Percentiles rank a stretch among this genome's conserved stretches.
These are phyloP conservation scores for Drosophila subquinaria DNA, from an alignment of 2,888 invertebrate genomes.

Conservation along the genomic window DNA sequence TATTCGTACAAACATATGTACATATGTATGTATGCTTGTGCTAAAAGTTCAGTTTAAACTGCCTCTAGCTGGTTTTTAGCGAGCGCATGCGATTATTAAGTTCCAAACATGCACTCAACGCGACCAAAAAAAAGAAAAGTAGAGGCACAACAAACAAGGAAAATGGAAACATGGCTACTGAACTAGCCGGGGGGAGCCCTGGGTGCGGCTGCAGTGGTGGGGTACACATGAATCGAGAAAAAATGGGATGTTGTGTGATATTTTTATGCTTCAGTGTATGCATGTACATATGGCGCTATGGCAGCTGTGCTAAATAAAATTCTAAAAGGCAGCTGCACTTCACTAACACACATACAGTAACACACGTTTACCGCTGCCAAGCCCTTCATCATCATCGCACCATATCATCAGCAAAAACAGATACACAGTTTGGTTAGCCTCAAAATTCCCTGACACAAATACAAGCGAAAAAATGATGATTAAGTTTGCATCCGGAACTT, in stretches of 20 bases:
- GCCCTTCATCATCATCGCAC: slow-evolving; percentile 25
- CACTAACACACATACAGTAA: slow-evolving; percentile 20
- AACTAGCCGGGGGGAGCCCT: slow-evolving; percentile 15
- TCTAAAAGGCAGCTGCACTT: slow-evolving; percentile 66
- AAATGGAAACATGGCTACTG: slow-evolving; percentile 57
- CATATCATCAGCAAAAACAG: slow-evolving; percentile 28
- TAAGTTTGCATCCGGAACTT: slow-evolving; percentile 21
- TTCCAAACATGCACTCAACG: slow-evolving; percentile 35
- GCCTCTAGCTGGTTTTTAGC: slow-evolving; percentile 70
- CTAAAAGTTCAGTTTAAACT: slow-evolving; percentile 67
- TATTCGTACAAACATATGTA: slow-evolving; percentile 12
- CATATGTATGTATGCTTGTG: slow-evolving; percentile 15
- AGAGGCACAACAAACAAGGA: slow-evolving; percentile 14
- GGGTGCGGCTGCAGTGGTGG: slow-evolving; percentile 9
- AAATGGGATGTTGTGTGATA: slow-evolving; percentile 52
- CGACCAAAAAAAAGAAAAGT: slow-evolving; percentile 42
- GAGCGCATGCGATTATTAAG: slow-evolving; percentile 56
- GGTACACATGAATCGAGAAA: background rate
- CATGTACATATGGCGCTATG: slow-evolving; percentile 23
- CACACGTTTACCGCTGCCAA: slow-evolving; percentile 20
- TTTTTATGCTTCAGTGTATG: slow-evolving; percentile 61
- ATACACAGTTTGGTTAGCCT: slow-evolving; percentile 35
- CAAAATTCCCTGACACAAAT: slow-evolving; percentile 68
- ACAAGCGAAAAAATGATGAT: slow-evolving; percentile 41
- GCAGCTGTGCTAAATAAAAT: slow-evolving; percentile 67